A percentile compares a stretch with the other conserved stretches of the same genome.
Evolutionary conservation across 2,113 vertebrate genomes (phyloP).

Genomic region (Centrocercus urophasianus): DNA sequence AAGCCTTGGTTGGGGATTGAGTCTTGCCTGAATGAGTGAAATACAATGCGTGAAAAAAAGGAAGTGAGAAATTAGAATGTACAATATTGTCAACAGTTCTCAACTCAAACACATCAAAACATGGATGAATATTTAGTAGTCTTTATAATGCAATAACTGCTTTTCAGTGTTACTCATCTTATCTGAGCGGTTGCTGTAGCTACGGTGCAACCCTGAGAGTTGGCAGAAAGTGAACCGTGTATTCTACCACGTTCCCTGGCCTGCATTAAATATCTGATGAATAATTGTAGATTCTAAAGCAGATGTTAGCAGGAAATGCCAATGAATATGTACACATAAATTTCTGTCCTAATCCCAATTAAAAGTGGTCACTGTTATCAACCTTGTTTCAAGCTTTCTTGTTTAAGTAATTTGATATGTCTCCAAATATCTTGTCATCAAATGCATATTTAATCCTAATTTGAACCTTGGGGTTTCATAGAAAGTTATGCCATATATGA

Average conservation of each 20-base stretch:
- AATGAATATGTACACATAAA: not conserved
- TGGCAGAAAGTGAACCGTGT: not conserved
- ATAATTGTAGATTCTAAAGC: not conserved
- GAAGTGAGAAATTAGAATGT: not conserved
- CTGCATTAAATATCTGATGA: not conserved
- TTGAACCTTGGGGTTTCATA: not conserved
- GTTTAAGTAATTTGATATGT: not conserved
- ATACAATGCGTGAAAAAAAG: not conserved
- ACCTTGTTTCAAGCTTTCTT: not conserved
- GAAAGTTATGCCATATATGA: fast-evolving
- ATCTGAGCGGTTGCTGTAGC: slow-evolving; percentile 39
- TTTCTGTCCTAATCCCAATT: not conserved
- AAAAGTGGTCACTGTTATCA: not conserved
- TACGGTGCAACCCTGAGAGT: slow-evolving; percentile 1
- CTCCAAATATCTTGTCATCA: not conserved
- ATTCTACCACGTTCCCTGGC: not conserved
- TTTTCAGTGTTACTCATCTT: slow-evolving; percentile 15
- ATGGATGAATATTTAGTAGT: not conserved
- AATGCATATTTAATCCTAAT: not conserved
- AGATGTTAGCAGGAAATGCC: not conserved
- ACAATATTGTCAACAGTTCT: not conserved
- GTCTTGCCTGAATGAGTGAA: not conserved
- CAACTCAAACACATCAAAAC: not conserved
- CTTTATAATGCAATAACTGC: not conserved
- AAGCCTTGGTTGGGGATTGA: not conserved